Percentiles rank a stretch among this genome's conserved stretches.
Evolutionary conservation across 2,888 invertebrate genomes (phyloP).

Genomic region (Terebella lapidaria): DNA sequence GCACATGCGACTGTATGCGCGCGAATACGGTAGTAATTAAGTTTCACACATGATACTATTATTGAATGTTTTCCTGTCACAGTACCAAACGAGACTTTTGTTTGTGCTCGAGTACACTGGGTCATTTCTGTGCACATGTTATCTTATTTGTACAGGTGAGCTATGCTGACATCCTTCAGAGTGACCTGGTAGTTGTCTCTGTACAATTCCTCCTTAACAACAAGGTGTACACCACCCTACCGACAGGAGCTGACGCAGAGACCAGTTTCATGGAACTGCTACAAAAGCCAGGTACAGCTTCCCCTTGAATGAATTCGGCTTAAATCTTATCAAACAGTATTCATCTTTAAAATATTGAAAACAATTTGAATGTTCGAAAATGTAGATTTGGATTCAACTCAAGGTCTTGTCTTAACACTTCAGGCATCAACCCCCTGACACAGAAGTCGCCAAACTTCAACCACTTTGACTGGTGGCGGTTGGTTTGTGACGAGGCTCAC

Average conservation of each 20-base stretch:
- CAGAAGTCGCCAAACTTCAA: slow-evolving; percentile 7
- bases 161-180: slow-evolving; percentile 8
- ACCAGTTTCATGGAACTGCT: slow-evolving; percentile 6
- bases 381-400: no score
- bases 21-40: neutral
- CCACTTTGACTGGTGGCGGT: slow-evolving; percentile 15
- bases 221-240: slow-evolving; percentile 5
- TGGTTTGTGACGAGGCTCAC: slow-evolving; percentile 15
- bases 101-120: no score
- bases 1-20: no score
- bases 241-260: slow-evolving; percentile 7
- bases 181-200: slow-evolving; percentile 13
- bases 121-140: no score
- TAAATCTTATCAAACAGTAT: neutral
- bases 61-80: no score
- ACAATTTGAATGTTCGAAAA: no score
- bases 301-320: neutral
- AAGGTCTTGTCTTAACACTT: no score
- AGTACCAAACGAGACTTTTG: no score
- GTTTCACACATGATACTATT: no score
- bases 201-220: slow-evolving; percentile 13
- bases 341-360: no score
- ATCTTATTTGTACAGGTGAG: slow-evolving; percentile 5
- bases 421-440: slow-evolving; percentile 5
- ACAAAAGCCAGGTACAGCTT: slow-evolving; percentile 9